These are phyloP conservation scores for Chitala chitala DNA, from an alignment of 2,113 vertebrate genomes.

Conservation along the genomic window DNA sequence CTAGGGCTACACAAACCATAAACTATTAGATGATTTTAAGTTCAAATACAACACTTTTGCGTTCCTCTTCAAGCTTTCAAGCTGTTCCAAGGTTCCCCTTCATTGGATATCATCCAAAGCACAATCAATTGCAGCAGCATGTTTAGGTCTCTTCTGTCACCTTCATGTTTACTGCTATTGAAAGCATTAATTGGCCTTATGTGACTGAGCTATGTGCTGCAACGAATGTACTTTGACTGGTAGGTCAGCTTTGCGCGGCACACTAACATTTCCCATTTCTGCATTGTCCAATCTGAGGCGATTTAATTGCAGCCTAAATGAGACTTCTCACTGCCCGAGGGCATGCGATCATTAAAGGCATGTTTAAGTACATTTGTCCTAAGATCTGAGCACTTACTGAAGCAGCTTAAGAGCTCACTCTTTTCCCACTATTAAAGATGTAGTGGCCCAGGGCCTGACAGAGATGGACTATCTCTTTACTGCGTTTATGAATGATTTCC, in stretches of 20 bases:
- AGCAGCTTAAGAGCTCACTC: slow-evolving; percentile 5
- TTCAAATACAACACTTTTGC: too few relatives aligned
- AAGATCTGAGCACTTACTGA: background rate
- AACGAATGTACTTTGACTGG: background rate
- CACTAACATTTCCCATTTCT: background rate
- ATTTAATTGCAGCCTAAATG: slow-evolving; percentile 1
- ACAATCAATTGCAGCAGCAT: background rate
- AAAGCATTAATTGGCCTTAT: slow-evolving; percentile 10
- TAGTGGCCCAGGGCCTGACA: background rate
- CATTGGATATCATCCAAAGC: background rate
- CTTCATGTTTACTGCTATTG: slow-evolving; percentile 11
- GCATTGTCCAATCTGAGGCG: background rate
- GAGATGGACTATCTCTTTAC: background rate
- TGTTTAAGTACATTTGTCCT: slow-evolving; percentile 5
- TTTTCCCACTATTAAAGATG: slow-evolving; percentile 8
- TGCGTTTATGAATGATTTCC: slow-evolving; percentile 10
- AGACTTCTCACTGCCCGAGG: background rate
- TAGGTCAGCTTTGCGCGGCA: too few relatives aligned
- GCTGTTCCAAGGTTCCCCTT: background rate
- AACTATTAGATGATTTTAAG: too few relatives aligned
- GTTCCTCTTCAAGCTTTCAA: background rate
- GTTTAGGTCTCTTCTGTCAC: background rate
- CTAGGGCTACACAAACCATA: too few relatives aligned
- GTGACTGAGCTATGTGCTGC: background rate
- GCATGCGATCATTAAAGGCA: background rate